Base-by-base conservation (phyloP, 1,140 invertebrate species). In the Polypedilum vanderplanki region DNA sequence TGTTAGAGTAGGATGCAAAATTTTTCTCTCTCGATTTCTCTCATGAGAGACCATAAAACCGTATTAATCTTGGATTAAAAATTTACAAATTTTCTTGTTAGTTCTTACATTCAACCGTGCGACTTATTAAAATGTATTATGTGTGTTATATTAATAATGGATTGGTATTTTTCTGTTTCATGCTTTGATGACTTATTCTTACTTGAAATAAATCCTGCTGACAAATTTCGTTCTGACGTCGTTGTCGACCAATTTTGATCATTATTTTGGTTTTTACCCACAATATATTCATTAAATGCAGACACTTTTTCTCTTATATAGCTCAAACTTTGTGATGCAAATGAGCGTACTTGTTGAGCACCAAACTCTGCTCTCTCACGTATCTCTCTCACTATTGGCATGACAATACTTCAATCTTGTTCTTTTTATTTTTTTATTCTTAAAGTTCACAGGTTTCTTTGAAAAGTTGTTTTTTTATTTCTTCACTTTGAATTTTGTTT, bases 221-320 rank as follows among this genome's bases (percentile, higher is more conserved):
- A 9, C 17, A 70, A 20, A 70, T 70, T 70, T 18, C 20, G 0
- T 18, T 70, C 65, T 9, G 65, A 70, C 18, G 65, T 70, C 20
- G 65, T 22, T 22, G 17, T 18, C 18, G 65, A 70, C 65, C 65
- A 70, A 70, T 22, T 20, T 10, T 18, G 15, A 22, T 7, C 9
- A 4, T 20, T 9, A 22, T 22, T 70, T 20, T 18, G 17, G 18
- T 70, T 70, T 70, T 70, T 70, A 12, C 65, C 17, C 7, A 18
- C 65, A 18, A 18, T 70, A 18, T 3, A 70, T 20, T 20, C 65
- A 70, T 70, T 70, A 70, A 70, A 70, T 70, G 65, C 65, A 70
- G 17, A 10, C 9, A 20, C 18, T 70, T 70, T 18, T 20, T 22
- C 17, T 22, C 17, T 17, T 22, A 22, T 10, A 18, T 70, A 70